phyloP scores from a whole-genome alignment of 2,797 vertebrate species.

The Anguilla megastoma region DNA sequence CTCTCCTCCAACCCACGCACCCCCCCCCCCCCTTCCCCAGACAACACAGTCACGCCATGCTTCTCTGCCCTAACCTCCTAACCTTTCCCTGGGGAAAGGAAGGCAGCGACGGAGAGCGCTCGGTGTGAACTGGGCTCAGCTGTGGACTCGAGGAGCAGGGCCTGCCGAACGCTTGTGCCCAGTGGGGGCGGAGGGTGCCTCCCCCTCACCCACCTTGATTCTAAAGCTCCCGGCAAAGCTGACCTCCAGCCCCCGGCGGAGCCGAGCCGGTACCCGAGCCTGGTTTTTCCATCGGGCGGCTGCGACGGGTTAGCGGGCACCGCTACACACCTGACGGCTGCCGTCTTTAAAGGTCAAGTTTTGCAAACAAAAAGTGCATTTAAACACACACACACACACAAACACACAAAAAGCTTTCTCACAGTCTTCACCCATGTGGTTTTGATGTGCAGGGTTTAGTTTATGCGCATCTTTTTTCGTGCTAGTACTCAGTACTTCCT shows the following conservation, averaged over 20 bases:
- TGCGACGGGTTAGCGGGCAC: slow-evolving; percentile 62
- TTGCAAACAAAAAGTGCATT: slow-evolving; percentile 59
- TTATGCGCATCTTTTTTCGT: neutral
- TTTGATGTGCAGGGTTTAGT: slow-evolving; percentile 9
- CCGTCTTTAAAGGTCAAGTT: slow-evolving; percentile 70
- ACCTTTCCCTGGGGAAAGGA: slow-evolving; percentile 77
- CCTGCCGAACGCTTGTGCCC: slow-evolving; percentile 54
- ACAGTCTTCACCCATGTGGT: slow-evolving; percentile 38
- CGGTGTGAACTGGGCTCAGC: slow-evolving; percentile 57
- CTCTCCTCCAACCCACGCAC: slow-evolving; percentile 28
- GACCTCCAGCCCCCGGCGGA: slow-evolving; percentile 72
- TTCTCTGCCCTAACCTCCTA: slow-evolving; percentile 81
- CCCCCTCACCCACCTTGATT: slow-evolving; percentile 20
- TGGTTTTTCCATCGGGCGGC: slow-evolving; percentile 77
- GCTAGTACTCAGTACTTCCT: slow-evolving; percentile 29
- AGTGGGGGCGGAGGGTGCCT: slow-evolving; percentile 54
- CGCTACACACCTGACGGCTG: slow-evolving; percentile 74
- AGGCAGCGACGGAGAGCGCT: slow-evolving; percentile 57
- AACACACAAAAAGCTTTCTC: slow-evolving; percentile 30
- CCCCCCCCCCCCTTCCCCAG: slow-evolving; percentile 29
- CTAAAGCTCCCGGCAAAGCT: slow-evolving; percentile 21
- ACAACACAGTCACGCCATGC: slow-evolving; percentile 71
- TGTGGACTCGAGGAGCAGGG: slow-evolving; percentile 47
- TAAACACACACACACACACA: neutral
- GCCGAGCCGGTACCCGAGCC: slow-evolving; percentile 69